phyloP scores from a whole-genome alignment of 64 coral and sea anemone genomes.

The Stylophora pistillata region DNA sequence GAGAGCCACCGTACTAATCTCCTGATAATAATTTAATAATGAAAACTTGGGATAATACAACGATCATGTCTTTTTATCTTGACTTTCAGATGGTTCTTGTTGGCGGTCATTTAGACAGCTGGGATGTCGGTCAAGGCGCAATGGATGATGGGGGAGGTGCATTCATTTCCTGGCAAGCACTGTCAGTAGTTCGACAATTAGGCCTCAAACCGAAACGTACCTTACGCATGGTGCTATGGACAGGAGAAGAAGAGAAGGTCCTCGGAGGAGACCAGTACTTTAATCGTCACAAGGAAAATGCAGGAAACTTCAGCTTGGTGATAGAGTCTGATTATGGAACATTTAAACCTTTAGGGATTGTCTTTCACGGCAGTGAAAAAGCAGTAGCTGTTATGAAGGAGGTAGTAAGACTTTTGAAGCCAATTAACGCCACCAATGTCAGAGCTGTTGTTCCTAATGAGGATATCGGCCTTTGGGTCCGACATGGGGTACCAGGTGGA shows the following conservation, averaged over 20 bases:
- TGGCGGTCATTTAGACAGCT: constrained; percentile 96
- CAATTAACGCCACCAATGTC: constrained; percentile 70
- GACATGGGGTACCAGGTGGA: constrained; percentile 72
- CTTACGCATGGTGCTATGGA: constrained; percentile 87
- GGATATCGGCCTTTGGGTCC: constrained; percentile 69
- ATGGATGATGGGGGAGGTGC: constrained; percentile 99
- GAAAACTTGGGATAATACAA: constrained; percentile 17
- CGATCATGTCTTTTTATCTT: neutral
- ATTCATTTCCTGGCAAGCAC: constrained; percentile 95
- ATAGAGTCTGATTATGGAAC: constrained; percentile 95
- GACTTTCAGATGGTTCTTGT: constrained; percentile 84
- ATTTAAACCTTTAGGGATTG: constrained; percentile 79
- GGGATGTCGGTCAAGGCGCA: constrained; percentile 98
- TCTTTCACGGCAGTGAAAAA: constrained; percentile 71
- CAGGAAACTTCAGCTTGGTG: constrained; percentile 87
- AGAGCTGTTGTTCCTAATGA: constrained; percentile 26
- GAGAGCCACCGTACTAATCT: too few species aligned
- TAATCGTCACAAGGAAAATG: constrained; percentile 82
- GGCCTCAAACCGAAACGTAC: constrained; percentile 89
- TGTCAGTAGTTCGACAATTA: constrained; percentile 83
- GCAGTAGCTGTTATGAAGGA: constrained; percentile 77
- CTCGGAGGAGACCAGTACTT: constrained; percentile 83
- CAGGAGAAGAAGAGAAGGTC: constrained; percentile 87
- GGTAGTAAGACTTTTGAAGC: constrained; percentile 69
- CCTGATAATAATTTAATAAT: neutral